Evolutionary conservation across 2,797 vertebrate genomes (phyloP), one percentile per base, ranked within the genome.

Genomic region (Sylvilagus floridanus): DNA sequence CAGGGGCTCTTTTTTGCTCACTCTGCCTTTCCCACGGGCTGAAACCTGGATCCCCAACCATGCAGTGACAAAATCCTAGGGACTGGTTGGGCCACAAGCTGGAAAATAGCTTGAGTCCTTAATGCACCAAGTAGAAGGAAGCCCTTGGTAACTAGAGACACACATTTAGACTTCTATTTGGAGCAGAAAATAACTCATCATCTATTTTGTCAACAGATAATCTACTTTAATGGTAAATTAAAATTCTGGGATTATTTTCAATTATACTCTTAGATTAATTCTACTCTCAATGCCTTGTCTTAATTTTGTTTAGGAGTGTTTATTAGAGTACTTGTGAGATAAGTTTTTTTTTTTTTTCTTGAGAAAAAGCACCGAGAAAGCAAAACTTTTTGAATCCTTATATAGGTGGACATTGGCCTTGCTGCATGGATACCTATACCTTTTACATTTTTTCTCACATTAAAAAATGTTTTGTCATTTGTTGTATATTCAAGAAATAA

Each of bases 191-290:
- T 2, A 85, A n/a, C 13, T 60, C 11, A 32, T 65, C 13, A 47
- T 11, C 5, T 54, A 54, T 68, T 91, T 12, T 77, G 42, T 37
- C 8, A 63, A 76, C 24, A 68, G 2, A 76, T 89, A 75, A 86
- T 83, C 12, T 57, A 76, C 30, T 91, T 93, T 87, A 91, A 69
- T 17, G 65, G 63, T 73, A 84, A 63, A 68, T 72, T 47, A 83
- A 71, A 17, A 62, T 66, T 75, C 69, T 50, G 54, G 7, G 69
- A 69, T 57, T 78, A 62, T 11, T 73, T 88, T 85, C 42, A 0
- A n/a, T 75, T 60, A 22, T 71, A 69, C 5, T 87, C 30, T 9
- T 75, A 7, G 14, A 11, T 92, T 57, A 90, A 92, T 88, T 90
- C 52, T 16, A 32, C 4, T 66, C 30, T 72, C 57, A 28, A 90